Base-by-base conservation (phyloP, 2,888 invertebrate genomes). In the Erebia aethiops region DNA sequence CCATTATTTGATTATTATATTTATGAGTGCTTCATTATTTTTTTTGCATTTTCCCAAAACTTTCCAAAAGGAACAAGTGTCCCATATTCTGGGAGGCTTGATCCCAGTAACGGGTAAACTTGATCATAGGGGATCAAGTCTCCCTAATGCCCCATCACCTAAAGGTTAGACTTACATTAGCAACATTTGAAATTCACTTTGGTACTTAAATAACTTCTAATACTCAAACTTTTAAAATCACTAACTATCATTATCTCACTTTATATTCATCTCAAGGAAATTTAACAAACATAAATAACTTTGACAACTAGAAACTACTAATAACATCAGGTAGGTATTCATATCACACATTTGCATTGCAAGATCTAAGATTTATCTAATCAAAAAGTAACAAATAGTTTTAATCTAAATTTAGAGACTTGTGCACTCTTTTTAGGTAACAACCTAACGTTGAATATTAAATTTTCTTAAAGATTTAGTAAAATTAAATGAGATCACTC, bases 381-480 rank as follows among this genome's bases (percentile, higher is more conserved):
- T 51, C 51, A 51, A 51, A 51, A 51, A 51, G 51, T 51, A 51
- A 14, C 51, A 51, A 51, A 51, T 51, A 51, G 51, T 51, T 51
- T 51, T 51, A 51, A 51, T 51, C 51, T 51, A 51, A 51, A 51
- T 51, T 51, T n/a, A 51, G 51, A 51, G 51, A 51, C 51, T n/a
- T 51, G 51, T 51, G 51, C 51, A 51, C 51, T 51, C 51, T 51
- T 51, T 51, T 51, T 51, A 51, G 51, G 51, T 51, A 51, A 51
- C 51, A 51, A 51, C 51, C 51, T 51, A 51, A n/a, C n/a, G 51
- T 51, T 51, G n/a, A 62, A 75, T 75, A 46, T 72, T 75, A 61
- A 77, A 76, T 58, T 75, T 62, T 71, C 74, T 75, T n/a, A 77
- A 61, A 41, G 75, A 76, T 58, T 77, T 77, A 10, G 72, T 73